A percentile compares a stretch with the other conserved stretches of the same genome.
phyloP scores from a whole-genome alignment of 2,113 vertebrate genomes.

The Indicator indicator region DNA sequence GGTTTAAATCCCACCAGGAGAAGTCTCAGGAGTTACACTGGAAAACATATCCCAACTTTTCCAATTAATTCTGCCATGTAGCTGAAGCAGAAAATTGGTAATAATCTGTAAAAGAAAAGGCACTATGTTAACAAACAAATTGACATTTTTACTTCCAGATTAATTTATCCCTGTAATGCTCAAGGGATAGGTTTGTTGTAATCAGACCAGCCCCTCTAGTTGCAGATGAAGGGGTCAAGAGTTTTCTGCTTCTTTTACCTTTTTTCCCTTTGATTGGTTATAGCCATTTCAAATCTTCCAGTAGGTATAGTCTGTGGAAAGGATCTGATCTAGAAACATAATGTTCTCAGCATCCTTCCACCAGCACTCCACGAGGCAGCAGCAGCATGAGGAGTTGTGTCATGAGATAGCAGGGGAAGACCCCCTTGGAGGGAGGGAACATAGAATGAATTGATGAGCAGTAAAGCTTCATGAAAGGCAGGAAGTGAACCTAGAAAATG shows the following conservation, averaged over 20 bases:
- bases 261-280: neutral
- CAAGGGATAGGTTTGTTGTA: neutral
- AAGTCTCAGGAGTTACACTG: neutral
- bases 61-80: neutral
- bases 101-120: neutral
- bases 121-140: neutral
- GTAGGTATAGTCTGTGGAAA: neutral
- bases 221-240: neutral
- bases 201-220: neutral
- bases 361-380: neutral
- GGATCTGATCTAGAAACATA: neutral
- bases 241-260: neutral
- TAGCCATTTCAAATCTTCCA: neutral
- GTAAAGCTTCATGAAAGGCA: neutral
- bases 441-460: neutral
- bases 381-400: neutral
- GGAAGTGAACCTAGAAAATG: neutral
- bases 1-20: neutral
- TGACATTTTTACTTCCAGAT: neutral
- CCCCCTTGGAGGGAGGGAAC: fast-evolving
- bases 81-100: neutral
- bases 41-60: neutral
- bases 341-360: neutral
- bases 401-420: neutral
- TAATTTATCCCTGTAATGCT: neutral